Percentiles rank a stretch among this genome's conserved stretches.
These are phyloP conservation scores for Odontesthes bonariensis DNA, from an alignment of 2,113 vertebrate genomes.

Conservation along the genomic window DNA sequence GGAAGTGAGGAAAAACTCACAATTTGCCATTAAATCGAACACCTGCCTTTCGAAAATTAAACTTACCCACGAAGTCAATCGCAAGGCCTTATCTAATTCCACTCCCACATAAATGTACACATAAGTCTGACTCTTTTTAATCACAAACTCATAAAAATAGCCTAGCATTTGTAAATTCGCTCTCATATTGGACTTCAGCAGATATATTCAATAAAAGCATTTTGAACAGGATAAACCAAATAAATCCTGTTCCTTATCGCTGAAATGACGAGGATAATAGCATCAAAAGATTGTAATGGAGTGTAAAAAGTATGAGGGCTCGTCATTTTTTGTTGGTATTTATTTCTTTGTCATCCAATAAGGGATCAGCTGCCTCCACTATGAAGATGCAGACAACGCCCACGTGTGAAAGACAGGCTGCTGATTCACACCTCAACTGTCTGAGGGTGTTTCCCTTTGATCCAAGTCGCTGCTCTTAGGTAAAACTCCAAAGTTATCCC, in stretches of 20 bases:
- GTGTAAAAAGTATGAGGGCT: not conserved
- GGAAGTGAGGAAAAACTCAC: not conserved
- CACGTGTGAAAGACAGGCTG: not conserved
- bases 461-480: too few species aligned
- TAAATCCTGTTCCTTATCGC: not conserved
- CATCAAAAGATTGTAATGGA: not conserved
- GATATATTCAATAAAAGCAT: not conserved
- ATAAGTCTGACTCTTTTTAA: not conserved
- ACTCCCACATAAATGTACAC: constrained; percentile 6
- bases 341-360: not conserved
- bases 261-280: not conserved
- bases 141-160: constrained; percentile 4
- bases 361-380: not conserved
- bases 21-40: not conserved
- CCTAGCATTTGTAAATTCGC: not conserved
- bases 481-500: not conserved
- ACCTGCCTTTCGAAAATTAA: not conserved
- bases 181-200: not conserved
- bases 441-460: not conserved
- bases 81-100: not conserved
- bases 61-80: not conserved
- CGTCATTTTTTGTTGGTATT: not conserved
- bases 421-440: not conserved
- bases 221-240: not conserved
- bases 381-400: not conserved